Evolutionary conservation across 1,140 invertebrate genomes (phyloP).

Genomic region (Daktulosphaira vitifoliae): DNA sequence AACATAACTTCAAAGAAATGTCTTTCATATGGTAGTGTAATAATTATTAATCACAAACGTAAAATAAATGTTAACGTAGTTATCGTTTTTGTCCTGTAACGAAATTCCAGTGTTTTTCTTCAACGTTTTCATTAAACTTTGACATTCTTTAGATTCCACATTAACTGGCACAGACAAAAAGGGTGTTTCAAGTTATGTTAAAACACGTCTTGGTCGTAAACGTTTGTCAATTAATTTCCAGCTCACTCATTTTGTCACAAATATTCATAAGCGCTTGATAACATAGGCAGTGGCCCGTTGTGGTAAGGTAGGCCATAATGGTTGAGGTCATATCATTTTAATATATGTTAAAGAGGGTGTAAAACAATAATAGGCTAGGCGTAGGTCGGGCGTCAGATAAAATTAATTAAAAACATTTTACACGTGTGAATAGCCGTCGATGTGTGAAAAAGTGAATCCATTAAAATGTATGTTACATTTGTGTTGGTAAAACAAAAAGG

Average conservation of each 20-base stretch:
- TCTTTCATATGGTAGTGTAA: too few species aligned
- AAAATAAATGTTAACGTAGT: too few species aligned
- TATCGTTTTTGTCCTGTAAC: conserved; percentile 6
- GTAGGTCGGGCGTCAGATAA: not conserved
- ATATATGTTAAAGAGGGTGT: too few species aligned
- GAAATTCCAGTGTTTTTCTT: conserved; percentile 1
- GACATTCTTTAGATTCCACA: conserved; percentile 20
- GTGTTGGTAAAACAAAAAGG: too few species aligned
- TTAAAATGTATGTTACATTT: too few species aligned
- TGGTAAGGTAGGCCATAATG: not conserved
- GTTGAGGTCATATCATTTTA: too few species aligned
- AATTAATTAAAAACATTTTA: conserved; percentile 20
- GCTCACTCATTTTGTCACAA: not conserved
- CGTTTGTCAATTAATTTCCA: conserved; percentile 16
- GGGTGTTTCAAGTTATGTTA: too few species aligned
- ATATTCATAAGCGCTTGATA: conserved; percentile 1
- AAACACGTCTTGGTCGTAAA: not conserved
- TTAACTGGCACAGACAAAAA: not conserved
- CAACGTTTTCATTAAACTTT: conserved; percentile 25
- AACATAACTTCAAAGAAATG: too few species aligned
- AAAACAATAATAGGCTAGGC: too few species aligned
- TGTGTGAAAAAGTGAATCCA: not conserved
- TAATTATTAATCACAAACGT: too few species aligned
- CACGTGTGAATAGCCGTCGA: not conserved
- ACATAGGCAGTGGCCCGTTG: not conserved